A percentile compares a stretch with the other conserved stretches of the same genome.
These are phyloP conservation scores for Brachyhypopomus gauderio DNA, from an alignment of 2,113 vertebrate genomes.

Conservation along the genomic window DNA sequence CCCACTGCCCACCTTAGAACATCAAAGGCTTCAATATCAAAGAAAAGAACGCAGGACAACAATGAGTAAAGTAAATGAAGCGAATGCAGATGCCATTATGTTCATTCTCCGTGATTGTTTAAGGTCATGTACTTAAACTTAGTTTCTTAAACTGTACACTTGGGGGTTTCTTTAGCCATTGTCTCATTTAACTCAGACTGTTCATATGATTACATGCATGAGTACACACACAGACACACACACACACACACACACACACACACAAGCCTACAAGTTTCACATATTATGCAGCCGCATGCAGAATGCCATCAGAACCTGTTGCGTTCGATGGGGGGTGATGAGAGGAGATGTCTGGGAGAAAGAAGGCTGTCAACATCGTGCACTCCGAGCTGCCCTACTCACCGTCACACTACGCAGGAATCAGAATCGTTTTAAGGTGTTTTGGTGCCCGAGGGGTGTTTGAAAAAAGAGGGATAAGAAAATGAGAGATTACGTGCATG, in stretches of 20 bases:
- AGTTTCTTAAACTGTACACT: background rate
- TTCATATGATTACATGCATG: background rate
- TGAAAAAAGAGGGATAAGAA: constrained; percentile 34
- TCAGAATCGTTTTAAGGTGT: constrained; percentile 12
- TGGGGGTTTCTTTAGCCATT: background rate
- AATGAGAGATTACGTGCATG: constrained; percentile 41
- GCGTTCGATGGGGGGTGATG: background rate
- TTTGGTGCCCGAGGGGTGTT: background rate
- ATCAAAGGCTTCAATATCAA: background rate
- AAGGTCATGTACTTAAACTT: background rate
- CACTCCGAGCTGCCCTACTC: constrained; percentile 51
- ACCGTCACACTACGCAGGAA: constrained; percentile 56
- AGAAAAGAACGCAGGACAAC: background rate
- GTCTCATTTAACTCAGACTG: background rate
- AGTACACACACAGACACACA: background rate
- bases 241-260: constrained; percentile 22
- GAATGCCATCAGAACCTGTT: constrained; percentile 38
- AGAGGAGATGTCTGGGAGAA: background rate
- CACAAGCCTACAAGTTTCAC: background rate
- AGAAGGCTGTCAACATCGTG: constrained; percentile 38
- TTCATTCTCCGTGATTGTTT: background rate
- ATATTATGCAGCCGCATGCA: constrained; percentile 17
- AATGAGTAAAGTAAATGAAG: background rate
- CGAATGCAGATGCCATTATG: background rate
- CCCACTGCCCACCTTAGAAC: background rate